Evolutionary conservation across 2,888 invertebrate genomes (phyloP).

Genomic region (Drosophila atripex): DNA sequence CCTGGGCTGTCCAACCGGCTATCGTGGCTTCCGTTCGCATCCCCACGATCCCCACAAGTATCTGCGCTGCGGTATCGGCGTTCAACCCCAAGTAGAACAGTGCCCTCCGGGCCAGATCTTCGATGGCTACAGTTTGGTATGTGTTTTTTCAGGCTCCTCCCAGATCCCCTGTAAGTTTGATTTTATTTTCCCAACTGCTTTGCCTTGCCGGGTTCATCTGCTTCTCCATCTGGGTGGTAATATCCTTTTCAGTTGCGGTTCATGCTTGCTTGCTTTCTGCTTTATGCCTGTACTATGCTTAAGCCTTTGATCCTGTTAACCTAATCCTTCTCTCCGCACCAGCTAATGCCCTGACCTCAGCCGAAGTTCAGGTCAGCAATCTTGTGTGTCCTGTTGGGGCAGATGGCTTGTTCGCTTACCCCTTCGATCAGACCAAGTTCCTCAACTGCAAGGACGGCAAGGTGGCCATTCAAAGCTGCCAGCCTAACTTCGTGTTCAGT

Average conservation of each 20-base stretch:
- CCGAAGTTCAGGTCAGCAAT: constrained; percentile 38
- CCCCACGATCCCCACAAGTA: constrained; percentile 86
- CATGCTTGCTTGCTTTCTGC: constrained; percentile 25
- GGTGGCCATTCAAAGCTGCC: constrained; percentile 86
- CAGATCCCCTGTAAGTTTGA: constrained; percentile 61
- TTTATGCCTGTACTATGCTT: constrained; percentile 5
- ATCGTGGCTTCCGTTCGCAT: constrained; percentile 85
- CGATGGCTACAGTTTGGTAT: constrained; percentile 85
- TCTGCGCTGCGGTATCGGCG: constrained; percentile 85
- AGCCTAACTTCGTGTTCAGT: constrained; percentile 87
- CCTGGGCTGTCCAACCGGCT: constrained; percentile 82
- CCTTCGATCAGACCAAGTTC: constrained; percentile 87
- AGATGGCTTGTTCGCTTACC: constrained; percentile 86
- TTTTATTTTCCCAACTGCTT: not conserved
- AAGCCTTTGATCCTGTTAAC: constrained; percentile 22
- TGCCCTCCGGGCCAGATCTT: constrained; percentile 87
- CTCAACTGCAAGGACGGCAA: constrained; percentile 88
- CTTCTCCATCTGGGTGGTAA: constrained; percentile 50
- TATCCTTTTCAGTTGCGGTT: constrained; percentile 19
- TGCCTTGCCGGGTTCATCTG: constrained; percentile 41
- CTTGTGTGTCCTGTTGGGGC: constrained; percentile 84
- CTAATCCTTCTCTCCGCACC: constrained; percentile 24
- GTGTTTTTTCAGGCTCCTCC: constrained; percentile 84
- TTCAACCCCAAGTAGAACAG: constrained; percentile 85
- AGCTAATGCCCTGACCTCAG: constrained; percentile 39